A percentile compares a stretch with the other conserved stretches of the same genome.
Conservation (phyloP, 1,140 invertebrate genomes). For the Drosophila biarmipes region DNA sequence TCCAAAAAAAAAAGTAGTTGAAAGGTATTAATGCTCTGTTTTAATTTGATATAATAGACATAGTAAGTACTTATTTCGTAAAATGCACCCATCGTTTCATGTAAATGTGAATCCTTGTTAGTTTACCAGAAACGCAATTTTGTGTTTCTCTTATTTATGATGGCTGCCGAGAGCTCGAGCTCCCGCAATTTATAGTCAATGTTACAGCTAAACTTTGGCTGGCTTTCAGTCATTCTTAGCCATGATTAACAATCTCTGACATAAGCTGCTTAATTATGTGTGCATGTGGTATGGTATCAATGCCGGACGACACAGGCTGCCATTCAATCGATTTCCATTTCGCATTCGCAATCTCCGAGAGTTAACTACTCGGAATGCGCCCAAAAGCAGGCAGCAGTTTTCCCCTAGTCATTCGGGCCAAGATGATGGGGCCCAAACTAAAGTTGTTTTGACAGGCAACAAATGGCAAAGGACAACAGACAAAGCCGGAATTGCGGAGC, state of each 20-base stretch:
- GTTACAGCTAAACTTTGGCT: not conserved
- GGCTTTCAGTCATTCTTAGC: slow-evolving; percentile 2
- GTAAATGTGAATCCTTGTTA: too few species aligned
- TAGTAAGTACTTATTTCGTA: too few species aligned
- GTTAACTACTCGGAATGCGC: slow-evolving; percentile 35
- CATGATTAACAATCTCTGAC: slow-evolving; percentile 34
- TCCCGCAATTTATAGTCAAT: not conserved
- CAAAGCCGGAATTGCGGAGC: not conserved
- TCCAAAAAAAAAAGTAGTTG: too few species aligned
- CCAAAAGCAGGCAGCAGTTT: slow-evolving; percentile 52
- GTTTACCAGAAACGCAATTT: not conserved
- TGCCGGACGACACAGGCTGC: not conserved
- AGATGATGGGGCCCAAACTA: slow-evolving; percentile 28
- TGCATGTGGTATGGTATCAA: slow-evolving; percentile 4
- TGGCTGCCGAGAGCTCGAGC: not conserved
- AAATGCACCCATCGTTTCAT: too few species aligned
- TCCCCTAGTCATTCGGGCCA: slow-evolving; percentile 1
- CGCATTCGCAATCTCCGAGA: slow-evolving; percentile 21
- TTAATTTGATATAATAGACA: too few species aligned
- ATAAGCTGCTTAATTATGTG: slow-evolving; percentile 37
- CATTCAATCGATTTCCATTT: slow-evolving; percentile 34
- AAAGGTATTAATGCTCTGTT: too few species aligned
- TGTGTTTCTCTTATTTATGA: not conserved
- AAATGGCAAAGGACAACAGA: slow-evolving; percentile 43
- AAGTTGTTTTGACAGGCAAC: slow-evolving; percentile 52